Conservation (phyloP, 2,888 invertebrate genomes). For the Drosophila meridiana region DNA sequence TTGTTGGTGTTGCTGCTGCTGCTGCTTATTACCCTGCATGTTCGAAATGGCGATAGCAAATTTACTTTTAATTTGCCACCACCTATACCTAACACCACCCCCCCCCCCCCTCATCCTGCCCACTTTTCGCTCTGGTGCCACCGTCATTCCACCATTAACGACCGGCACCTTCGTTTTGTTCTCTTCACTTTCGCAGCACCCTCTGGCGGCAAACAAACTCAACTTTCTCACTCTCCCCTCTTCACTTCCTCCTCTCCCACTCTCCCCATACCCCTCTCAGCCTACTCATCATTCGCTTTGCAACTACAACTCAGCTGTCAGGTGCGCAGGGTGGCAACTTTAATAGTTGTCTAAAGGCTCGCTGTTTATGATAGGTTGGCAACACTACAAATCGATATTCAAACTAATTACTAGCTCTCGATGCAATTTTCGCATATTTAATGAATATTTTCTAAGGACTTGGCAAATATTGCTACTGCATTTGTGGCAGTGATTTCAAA, state of each 20-base stretch:
- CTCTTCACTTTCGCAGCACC: slow-evolving; percentile 9
- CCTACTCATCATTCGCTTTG: not conserved
- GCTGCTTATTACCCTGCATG: slow-evolving; percentile 39
- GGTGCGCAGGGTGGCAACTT: slow-evolving; percentile 8
- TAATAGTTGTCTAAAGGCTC: slow-evolving; percentile 8
- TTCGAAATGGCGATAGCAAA: slow-evolving; percentile 50
- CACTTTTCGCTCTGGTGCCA: not conserved
- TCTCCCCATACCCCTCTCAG: not conserved
- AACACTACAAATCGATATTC: slow-evolving; percentile 20
- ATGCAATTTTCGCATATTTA: slow-evolving; percentile 2
- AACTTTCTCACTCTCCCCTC: not conserved
- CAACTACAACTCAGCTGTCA: slow-evolving; percentile 1
- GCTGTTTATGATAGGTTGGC: slow-evolving; percentile 3
- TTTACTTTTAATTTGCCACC: slow-evolving; percentile 62
- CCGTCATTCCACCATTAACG: not conserved
- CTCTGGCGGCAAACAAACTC: slow-evolving; percentile 6
- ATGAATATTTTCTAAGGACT: not conserved
- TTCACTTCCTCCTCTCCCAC: not conserved
- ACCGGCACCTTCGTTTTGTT: slow-evolving; percentile 2
- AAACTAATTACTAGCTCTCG: not conserved
- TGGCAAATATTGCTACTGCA: not conserved
- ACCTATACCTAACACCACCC: slow-evolving; percentile 7
- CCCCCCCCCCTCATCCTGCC: not conserved
- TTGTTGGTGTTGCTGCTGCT: slow-evolving; percentile 7
- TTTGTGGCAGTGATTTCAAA: not conserved